Percentiles rank a stretch among this genome's conserved stretches.
Conservation (phyloP, 2,888 invertebrate species). For the Drosophila acutilabella region DNA sequence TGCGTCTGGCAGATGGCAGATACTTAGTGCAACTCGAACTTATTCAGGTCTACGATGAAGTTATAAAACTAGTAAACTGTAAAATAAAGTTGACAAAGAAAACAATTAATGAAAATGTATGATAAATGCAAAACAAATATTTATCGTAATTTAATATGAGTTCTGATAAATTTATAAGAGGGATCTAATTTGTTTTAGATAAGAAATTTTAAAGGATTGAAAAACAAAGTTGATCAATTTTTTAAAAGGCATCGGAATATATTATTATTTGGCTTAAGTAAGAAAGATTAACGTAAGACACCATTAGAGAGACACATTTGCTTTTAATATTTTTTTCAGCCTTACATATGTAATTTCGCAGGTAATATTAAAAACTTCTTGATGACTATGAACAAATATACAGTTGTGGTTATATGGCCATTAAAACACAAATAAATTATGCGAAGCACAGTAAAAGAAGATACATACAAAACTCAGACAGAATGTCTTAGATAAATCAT, state of each 20-base stretch:
- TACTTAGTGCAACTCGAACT: slow-evolving; percentile 71
- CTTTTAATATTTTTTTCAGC: slow-evolving; percentile 1
- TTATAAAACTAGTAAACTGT: slow-evolving; percentile 65
- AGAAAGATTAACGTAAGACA: slow-evolving; percentile 5
- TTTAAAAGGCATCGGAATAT: neutral
- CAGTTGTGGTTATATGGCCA: slow-evolving; percentile 1
- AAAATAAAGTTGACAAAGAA: slow-evolving; percentile 50
- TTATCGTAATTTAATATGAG: too few relatives aligned
- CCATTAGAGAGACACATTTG: slow-evolving; percentile 11
- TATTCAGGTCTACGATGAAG: slow-evolving; percentile 77
- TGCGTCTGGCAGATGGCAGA: slow-evolving; percentile 57
- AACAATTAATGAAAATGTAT: neutral
- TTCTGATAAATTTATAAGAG: too few relatives aligned
- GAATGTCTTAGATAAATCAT: slow-evolving; percentile 65
- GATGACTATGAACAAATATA: slow-evolving; percentile 72
- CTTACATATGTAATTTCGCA: slow-evolving; percentile 25
- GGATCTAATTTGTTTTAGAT: too few relatives aligned
- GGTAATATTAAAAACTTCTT: slow-evolving; percentile 26
- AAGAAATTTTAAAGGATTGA: too few relatives aligned
- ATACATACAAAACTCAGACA: slow-evolving; percentile 14
- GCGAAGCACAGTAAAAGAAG: slow-evolving; percentile 36
- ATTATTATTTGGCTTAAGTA: neutral
- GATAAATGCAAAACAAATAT: neutral
- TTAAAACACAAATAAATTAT: slow-evolving; percentile 63
- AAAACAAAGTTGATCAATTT: too few relatives aligned